Conservation (phyloP, 2,113 vertebrate genomes). For the Perca fluviatilis region DNA sequence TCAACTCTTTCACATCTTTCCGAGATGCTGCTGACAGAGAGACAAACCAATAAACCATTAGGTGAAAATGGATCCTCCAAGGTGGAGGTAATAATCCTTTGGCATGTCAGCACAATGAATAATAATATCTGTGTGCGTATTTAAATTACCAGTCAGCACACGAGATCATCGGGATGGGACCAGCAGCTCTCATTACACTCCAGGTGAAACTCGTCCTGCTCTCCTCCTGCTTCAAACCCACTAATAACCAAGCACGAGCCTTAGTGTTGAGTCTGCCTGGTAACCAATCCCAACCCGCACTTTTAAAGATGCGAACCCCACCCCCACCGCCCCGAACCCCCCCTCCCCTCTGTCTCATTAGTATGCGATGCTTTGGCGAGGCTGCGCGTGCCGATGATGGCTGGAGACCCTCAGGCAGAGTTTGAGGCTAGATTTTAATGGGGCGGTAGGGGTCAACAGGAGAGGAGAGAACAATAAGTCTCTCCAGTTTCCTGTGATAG, state of each 20-base stretch:
- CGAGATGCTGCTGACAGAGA: slow-evolving; percentile 13
- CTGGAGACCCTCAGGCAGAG: slow-evolving; percentile 79
- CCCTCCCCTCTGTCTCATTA: slow-evolving; percentile 38
- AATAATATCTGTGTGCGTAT: slow-evolving; percentile 5
- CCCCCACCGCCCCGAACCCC: not conserved
- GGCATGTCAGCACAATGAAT: slow-evolving; percentile 26
- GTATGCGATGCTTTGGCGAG: slow-evolving; percentile 51
- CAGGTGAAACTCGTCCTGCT: slow-evolving; percentile 20
- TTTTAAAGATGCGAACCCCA: slow-evolving; percentile 43
- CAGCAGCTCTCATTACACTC: slow-evolving; percentile 37
- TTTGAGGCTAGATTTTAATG: slow-evolving; percentile 85
- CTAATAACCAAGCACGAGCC: not conserved
- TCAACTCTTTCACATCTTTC: not conserved
- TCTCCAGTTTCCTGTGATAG: slow-evolving; percentile 64
- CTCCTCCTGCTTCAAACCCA: slow-evolving; percentile 42
- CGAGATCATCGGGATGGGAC: slow-evolving; percentile 37
- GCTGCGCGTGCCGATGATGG: slow-evolving; percentile 60
- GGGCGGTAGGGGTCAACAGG: slow-evolving; percentile 73
- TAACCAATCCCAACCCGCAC: slow-evolving; percentile 29
- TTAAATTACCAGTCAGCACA: slow-evolving; percentile 39
- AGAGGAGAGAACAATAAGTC: slow-evolving; percentile 70
- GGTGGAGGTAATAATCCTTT: slow-evolving; percentile 32
- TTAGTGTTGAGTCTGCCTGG: slow-evolving; percentile 39
- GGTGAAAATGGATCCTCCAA: slow-evolving; percentile 10
- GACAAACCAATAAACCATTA: slow-evolving; percentile 3